These are phyloP conservation scores for Anguilla japonica DNA, from an alignment of 2,113 vertebrate genomes.

Conservation along the genomic window DNA sequence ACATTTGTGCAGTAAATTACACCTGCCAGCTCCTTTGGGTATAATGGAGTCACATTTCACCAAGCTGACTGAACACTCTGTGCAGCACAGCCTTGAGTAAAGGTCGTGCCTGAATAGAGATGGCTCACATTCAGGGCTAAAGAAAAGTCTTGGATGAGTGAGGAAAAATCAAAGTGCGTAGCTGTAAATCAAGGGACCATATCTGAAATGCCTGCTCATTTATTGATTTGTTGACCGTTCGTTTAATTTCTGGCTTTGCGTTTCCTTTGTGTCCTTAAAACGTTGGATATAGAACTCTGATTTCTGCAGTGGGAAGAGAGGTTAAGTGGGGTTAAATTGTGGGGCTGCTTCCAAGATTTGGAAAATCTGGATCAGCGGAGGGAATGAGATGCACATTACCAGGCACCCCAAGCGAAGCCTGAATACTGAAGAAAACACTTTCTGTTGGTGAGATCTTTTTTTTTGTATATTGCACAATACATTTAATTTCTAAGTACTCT, in stretches of 20 bases:
- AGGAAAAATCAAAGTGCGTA: constrained; percentile 5
- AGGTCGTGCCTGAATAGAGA: constrained; percentile 33
- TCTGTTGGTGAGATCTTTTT: constrained; percentile 15
- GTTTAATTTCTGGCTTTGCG: not conserved
- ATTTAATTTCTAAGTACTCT: not conserved
- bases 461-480: not conserved
- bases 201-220: not conserved
- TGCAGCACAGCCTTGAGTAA: constrained; percentile 11
- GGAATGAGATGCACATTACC: constrained; percentile 10
- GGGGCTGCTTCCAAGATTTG: not conserved
- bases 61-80: constrained; percentile 11
- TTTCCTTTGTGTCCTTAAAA: not conserved
- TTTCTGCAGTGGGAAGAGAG: not conserved
- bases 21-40: constrained; percentile 6
- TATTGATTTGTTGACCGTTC: not conserved
- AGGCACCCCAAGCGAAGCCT: not conserved
- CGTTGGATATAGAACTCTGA: not conserved
- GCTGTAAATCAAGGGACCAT: not conserved
- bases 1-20: constrained; percentile 17
- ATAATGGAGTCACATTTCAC: constrained; percentile 29
- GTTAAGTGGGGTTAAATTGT: not conserved
- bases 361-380: constrained; percentile 11
- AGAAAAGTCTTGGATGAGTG: constrained; percentile 4
- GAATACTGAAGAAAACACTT: not conserved
- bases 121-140: not conserved